Evolutionary conservation across 2,888 invertebrate species (phyloP).

Genomic region (Lacanobia wlatinum): DNA sequence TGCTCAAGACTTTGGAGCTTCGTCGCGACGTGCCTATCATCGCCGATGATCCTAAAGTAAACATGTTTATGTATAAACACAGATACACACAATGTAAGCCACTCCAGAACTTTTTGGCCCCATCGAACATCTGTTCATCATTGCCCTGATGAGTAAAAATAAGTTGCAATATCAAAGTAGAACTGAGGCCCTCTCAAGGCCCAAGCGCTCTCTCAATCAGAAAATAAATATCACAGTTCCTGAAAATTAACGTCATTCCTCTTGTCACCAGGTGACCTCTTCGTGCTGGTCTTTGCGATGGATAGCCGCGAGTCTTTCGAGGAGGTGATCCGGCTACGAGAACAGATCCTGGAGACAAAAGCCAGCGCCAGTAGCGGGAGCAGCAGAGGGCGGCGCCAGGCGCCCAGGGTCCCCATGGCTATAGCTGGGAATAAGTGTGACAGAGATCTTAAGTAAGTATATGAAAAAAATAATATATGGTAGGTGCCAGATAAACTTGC

Average conservation of each 20-base stretch:
- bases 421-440: conserved; percentile 97
- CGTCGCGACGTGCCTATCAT: too few relatives aligned
- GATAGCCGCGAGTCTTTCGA: conserved; percentile 96
- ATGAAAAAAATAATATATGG: too few relatives aligned
- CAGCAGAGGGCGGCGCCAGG: conserved; percentile 91
- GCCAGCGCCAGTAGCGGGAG: conserved; percentile 93
- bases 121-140: too few relatives aligned
- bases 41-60: too few relatives aligned
- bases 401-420: conserved; percentile 95
- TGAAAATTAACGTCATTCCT: background rate
- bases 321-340: conserved; percentile 94
- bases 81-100: too few relatives aligned
- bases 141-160: too few relatives aligned
- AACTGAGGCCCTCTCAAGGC: background rate
- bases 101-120: too few relatives aligned
- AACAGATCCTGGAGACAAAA: conserved; percentile 96
- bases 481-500: too few relatives aligned
- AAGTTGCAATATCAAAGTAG: too few relatives aligned
- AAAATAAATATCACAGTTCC: background rate
- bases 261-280: conserved; percentile 92
- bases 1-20: too few relatives aligned
- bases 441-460: conserved; percentile 93
- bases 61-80: too few relatives aligned
- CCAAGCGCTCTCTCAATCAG: background rate
- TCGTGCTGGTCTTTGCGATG: conserved; percentile 96